Base-by-base conservation (phyloP, 2,888 invertebrate species). In the Leuctra nigra region DNA sequence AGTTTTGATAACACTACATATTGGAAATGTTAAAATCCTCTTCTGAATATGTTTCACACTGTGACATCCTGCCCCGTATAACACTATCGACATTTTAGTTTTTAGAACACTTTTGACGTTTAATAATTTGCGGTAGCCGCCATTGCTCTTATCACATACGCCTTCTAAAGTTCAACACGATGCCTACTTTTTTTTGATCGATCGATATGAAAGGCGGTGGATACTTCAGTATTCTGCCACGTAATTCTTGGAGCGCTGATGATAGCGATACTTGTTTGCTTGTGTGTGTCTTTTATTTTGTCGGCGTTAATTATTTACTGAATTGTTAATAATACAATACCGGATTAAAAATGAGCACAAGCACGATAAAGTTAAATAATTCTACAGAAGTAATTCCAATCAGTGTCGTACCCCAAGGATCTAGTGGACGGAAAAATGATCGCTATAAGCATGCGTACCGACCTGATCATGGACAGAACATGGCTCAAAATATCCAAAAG, bases 301-400 rank as follows among this genome's bases (percentile, higher is more conserved):
- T n/a, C n/a, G n/a, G n/a, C n/a, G n/a, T n/a, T n/a, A n/a, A n/a
- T n/a, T n/a, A n/a, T n/a, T 47, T 47, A 50, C 20, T 29, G 29
- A 33, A 4, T 33, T 16, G 1, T 48, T 48, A n/a, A n/a, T 9
- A 4, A n/a, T 38, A 38, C n/a, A 9, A 33, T n/a, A 7, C 11
- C 11, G 29, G n/a, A n/a, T n/a, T 29, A 29, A 41, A 41, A 18
- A 41, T 41, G 41, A 41, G 20, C 20, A 41, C 16, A 11, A 18
- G 41, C 18, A 4, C 20, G 20, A 41, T 41, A 20, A 70, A 69
- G 60, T 58, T 70, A 22, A 68, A 70, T 59, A 62, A 70, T 4
- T 69, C 72, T 20, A 70, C 70, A 61, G 72, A 72, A 64, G 70
- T 72, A 59, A 72, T 72, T 56, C 70, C 72, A 6, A 58, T 72